Evolutionary conservation across 2,113 vertebrate species (phyloP).

Genomic region (Setophaga kirtlandii): DNA sequence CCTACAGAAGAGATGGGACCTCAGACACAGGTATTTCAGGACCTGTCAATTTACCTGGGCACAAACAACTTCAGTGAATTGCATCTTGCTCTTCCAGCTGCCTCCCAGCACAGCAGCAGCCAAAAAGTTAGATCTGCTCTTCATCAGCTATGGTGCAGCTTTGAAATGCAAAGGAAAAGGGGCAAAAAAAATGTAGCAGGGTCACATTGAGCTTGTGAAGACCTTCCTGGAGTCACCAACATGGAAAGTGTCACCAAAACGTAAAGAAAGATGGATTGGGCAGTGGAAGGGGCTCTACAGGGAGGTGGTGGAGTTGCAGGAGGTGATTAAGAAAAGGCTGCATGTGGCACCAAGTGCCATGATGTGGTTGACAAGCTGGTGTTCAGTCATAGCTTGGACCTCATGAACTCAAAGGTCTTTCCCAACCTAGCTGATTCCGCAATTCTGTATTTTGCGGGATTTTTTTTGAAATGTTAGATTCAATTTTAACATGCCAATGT

Average conservation of each 20-base stretch:
- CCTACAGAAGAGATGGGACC: neutral
- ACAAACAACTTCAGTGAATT: no score
- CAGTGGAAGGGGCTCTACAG: neutral
- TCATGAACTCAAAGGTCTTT: neutral
- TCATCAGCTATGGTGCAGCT: fast-evolving
- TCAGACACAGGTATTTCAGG: neutral
- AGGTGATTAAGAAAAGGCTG: neutral
- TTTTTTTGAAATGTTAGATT: neutral
- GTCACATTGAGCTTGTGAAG: fast-evolving
- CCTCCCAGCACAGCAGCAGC: fast-evolving
- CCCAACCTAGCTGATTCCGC: neutral
- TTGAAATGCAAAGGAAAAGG: neutral
- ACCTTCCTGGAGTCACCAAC: neutral
- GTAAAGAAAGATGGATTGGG: neutral
- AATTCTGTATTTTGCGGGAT: fast-evolving
- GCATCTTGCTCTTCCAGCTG: neutral
- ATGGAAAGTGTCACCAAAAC: neutral
- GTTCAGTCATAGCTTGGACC: neutral
- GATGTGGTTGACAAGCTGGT: neutral
- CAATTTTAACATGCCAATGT: fast-evolving
- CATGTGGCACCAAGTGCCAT: neutral
- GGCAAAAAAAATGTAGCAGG: neutral
- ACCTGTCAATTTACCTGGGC: neutral
- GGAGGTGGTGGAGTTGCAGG: neutral
- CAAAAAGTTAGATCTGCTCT: no score